A percentile compares a stretch with the other conserved stretches of the same genome.
These are phyloP conservation scores for Micromesistius poutassou DNA, from an alignment of 2,797 vertebrate genomes.

Conservation along the genomic window DNA sequence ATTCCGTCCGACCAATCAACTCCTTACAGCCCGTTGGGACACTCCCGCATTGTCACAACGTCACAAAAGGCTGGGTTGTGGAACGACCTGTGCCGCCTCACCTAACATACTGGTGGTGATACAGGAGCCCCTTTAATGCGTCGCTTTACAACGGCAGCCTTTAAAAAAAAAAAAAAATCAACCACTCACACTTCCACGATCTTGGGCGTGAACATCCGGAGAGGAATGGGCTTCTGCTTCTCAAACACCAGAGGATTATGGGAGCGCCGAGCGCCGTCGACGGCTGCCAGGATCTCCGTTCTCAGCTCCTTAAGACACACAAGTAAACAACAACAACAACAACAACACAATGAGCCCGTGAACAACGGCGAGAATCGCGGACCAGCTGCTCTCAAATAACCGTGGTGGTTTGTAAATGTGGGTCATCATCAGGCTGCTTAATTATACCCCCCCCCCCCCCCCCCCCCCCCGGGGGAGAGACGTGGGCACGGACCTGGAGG, in stretches of 20 bases:
- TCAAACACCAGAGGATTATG: slow-evolving; percentile 79
- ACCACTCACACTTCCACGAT: slow-evolving; percentile 83
- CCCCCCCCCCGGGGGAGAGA: too few species aligned
- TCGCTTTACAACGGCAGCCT: too few species aligned
- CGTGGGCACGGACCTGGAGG: slow-evolving; percentile 76
- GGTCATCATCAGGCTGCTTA: background rate
- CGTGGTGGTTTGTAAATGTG: background rate
- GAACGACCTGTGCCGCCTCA: too few species aligned
- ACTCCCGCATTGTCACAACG: too few species aligned
- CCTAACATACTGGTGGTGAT: too few species aligned
- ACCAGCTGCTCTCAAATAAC: background rate
- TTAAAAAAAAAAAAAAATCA: too few species aligned
- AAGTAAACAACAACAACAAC: background rate
- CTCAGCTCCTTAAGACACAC: slow-evolving; percentile 72
- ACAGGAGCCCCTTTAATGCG: too few species aligned
- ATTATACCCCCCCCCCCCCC: background rate
- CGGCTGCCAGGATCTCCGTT: slow-evolving; percentile 64
- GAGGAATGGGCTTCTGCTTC: slow-evolving; percentile 86
- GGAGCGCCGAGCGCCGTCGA: slow-evolving; percentile 53
- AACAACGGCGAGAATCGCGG: background rate
- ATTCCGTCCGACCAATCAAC: too few species aligned
- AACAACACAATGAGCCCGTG: background rate
- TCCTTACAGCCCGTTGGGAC: too few species aligned
- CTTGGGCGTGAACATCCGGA: slow-evolving; percentile 89
- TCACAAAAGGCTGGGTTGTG: too few species aligned